Percentiles rank a stretch among this genome's conserved stretches.
Evolutionary conservation across 2,797 vertebrate genomes (phyloP).

Genomic region (Pogonophryne albipinna): DNA sequence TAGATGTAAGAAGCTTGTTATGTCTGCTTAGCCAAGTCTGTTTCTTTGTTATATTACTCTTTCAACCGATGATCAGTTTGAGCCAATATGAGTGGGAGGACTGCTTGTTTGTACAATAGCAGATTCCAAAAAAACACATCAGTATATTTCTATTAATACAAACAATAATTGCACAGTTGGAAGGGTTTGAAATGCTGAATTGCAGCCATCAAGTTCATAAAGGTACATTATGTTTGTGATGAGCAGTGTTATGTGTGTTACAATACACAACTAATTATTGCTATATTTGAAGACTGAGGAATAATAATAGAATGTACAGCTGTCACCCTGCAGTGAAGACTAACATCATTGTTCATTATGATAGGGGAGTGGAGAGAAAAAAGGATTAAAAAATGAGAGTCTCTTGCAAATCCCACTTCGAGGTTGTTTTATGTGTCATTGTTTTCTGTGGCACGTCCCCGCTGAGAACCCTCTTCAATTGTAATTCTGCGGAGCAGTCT

Average conservation of each 20-base stretch:
- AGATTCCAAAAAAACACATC: constrained; percentile 16
- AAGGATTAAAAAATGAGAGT: constrained; percentile 11
- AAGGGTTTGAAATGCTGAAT: constrained; percentile 5
- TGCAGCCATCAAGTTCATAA: neutral
- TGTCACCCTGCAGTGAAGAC: constrained; percentile 8
- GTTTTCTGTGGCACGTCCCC: constrained; percentile 44
- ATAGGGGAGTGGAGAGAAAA: neutral
- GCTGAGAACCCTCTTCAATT: constrained; percentile 56
- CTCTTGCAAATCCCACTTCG: constrained; percentile 8
- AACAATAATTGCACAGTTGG: neutral
- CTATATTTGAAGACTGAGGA: neutral
- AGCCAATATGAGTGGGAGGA: constrained; percentile 39
- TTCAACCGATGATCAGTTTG: neutral
- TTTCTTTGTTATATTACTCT: constrained; percentile 17
- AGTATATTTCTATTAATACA: constrained; percentile 7
- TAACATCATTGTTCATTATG: constrained; percentile 23
- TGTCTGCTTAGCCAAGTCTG: neutral
- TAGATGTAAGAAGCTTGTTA: constrained; percentile 3
- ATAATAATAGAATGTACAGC: neutral
- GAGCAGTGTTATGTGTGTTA: neutral
- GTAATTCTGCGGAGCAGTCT: constrained; percentile 56
- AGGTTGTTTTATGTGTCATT: constrained; percentile 45
- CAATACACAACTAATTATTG: neutral
- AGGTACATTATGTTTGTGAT: neutral
- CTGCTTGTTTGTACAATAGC: constrained; percentile 7